A percentile compares a stretch with the other conserved stretches of the same genome.
phyloP scores from a whole-genome alignment of 2,113 vertebrate species.

The Addax nasomaculatus region DNA sequence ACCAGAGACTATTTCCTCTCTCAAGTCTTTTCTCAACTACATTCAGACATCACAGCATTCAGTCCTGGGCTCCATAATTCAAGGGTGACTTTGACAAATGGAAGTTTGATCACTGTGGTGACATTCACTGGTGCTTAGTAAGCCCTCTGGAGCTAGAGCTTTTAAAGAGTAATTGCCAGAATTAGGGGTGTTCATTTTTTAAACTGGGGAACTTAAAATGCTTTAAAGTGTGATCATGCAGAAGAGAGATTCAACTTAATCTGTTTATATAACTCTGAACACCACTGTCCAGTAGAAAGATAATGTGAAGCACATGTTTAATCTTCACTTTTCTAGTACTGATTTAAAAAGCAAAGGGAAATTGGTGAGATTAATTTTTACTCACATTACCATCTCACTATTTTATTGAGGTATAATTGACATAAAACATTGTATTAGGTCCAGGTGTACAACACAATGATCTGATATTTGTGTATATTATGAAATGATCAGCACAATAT shows the following conservation, averaged over 20 bases:
- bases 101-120: neutral
- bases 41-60: rapidly evolving
- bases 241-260: neutral
- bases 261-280: neutral
- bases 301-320: neutral
- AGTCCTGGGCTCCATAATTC: neutral
- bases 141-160: neutral
- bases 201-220: neutral
- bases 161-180: neutral
- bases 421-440: neutral
- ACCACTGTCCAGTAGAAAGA: neutral
- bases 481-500: neutral
- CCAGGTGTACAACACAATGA: neutral
- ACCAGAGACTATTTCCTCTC: rapidly evolving
- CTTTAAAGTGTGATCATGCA: neutral
- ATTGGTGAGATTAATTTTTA: neutral
- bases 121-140: neutral
- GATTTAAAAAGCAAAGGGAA: neutral
- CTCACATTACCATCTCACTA: neutral
- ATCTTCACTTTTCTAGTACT: neutral
- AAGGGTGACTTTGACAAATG: neutral
- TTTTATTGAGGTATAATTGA: neutral
- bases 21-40: neutral
- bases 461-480: neutral
- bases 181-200: neutral